A percentile compares a stretch with the other conserved stretches of the same genome.
These are phyloP conservation scores for Lutraria lutraria DNA, from an alignment of 2,888 invertebrate genomes.

Conservation along the genomic window DNA sequence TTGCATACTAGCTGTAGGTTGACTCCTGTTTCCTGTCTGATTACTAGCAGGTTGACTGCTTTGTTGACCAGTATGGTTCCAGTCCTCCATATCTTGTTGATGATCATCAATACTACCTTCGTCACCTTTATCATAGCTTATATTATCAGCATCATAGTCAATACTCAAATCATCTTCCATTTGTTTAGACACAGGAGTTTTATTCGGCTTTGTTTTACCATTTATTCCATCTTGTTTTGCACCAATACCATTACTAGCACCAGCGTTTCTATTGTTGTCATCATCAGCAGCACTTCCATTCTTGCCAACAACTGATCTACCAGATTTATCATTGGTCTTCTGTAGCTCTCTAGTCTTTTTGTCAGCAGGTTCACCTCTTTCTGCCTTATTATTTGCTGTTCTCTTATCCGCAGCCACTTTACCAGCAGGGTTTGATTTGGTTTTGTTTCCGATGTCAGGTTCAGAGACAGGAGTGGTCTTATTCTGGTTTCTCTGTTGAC, in stretches of 20 bases:
- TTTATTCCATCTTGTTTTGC: neutral
- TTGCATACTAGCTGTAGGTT: neutral
- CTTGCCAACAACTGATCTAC: neutral
- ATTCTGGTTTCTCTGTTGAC: neutral
- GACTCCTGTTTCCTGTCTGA: neutral
- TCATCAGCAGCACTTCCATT: neutral
- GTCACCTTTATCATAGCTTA: neutral
- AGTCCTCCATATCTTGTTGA: neutral
- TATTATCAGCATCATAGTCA: neutral
- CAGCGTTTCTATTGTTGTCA: neutral
- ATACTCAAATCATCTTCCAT: slow-evolving; percentile 20
- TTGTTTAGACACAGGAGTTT: neutral
- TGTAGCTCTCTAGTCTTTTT: neutral
- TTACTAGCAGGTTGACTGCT: neutral
- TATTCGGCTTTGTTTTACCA: neutral
- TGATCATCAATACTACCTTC: neutral
- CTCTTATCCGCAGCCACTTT: neutral
- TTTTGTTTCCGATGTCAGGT: neutral
- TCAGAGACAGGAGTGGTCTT: neutral
- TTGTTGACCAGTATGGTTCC: neutral
- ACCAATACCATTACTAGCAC: neutral
- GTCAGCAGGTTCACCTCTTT: neutral
- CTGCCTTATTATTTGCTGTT: neutral
- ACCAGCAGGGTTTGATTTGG: neutral
- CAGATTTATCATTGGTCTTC: neutral